Evolutionary conservation across 2,888 invertebrate species (phyloP).

Genomic region (Cremastobaeus sp.): DNA sequence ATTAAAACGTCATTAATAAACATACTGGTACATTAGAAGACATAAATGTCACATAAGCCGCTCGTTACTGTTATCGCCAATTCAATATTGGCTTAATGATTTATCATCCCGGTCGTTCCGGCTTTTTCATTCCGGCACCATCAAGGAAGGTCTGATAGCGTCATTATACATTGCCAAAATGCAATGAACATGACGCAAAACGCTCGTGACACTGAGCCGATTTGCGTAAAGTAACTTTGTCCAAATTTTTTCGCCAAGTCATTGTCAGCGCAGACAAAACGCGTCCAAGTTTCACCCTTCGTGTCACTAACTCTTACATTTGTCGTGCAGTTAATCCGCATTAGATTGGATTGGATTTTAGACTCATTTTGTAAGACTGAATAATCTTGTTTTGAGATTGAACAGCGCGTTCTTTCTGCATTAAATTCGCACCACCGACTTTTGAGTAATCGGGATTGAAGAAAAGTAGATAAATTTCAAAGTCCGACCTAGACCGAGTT

Average conservation of each 20-base stretch:
- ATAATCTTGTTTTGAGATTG: constrained; percentile 76
- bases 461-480: too few species aligned
- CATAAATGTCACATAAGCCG: constrained; percentile 18
- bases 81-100: constrained; percentile 26
- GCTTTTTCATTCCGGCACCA: not conserved
- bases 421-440: too few species aligned
- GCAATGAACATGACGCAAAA: constrained; percentile 37
- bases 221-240: constrained; percentile 45
- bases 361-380: constrained; percentile 70
- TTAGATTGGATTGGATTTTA: constrained; percentile 76
- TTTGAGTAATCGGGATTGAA: too few species aligned
- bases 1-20: constrained; percentile 42
- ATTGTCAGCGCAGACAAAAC: constrained; percentile 62
- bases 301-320: constrained; percentile 76
- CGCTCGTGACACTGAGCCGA: constrained; percentile 52
- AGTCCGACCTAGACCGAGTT: too few species aligned
- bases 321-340: constrained; percentile 77
- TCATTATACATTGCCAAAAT: constrained; percentile 39
- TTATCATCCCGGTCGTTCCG: not conserved
- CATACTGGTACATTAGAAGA: constrained; percentile 23
- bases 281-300: constrained; percentile 63
- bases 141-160: constrained; percentile 9
- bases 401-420: constrained; percentile 64
- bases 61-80: constrained; percentile 20
- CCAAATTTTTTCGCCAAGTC: constrained; percentile 54